A percentile compares a stretch with the other conserved stretches of the same genome.
These are phyloP conservation scores for Orussus abietinus DNA, from an alignment of 1,140 invertebrate species.

Conservation along the genomic window DNA sequence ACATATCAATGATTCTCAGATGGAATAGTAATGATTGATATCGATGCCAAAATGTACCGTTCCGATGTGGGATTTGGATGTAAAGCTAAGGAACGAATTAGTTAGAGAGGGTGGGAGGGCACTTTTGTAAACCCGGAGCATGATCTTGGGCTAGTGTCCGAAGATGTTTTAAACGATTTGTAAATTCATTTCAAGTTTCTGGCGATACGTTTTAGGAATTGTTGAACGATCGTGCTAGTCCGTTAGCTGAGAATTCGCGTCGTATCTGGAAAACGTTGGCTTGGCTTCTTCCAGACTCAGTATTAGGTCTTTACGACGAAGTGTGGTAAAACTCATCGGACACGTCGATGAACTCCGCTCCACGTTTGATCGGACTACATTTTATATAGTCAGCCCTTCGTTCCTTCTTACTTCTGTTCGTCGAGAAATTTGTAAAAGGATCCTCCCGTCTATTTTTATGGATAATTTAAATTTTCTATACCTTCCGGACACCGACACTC, in stretches of 20 bases:
- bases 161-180: neutral
- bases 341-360: slow-evolving; percentile 15
- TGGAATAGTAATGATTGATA: too few relatives aligned
- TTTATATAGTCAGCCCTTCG: slow-evolving; percentile 17
- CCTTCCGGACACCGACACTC: slow-evolving; percentile 18
- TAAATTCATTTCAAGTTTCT: too few relatives aligned
- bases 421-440: slow-evolving; percentile 18
- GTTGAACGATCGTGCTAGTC: too few relatives aligned
- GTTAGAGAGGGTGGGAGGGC: too few relatives aligned
- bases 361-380: slow-evolving; percentile 17
- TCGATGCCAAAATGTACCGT: too few relatives aligned
- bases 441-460: slow-evolving; percentile 27
- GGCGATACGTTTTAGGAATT: too few relatives aligned
- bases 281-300: slow-evolving; percentile 47
- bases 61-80: neutral
- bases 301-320: slow-evolving; percentile 38
- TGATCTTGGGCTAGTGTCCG: too few relatives aligned
- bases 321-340: slow-evolving; percentile 12
- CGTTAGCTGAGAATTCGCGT: too few relatives aligned
- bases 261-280: slow-evolving; percentile 37
- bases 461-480: slow-evolving; percentile 32
- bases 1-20: slow-evolving; percentile 29
- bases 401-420: slow-evolving; percentile 2
- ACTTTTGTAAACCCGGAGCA: too few relatives aligned
- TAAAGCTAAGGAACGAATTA: too few relatives aligned